Conservation (phyloP, 92 coral and sea anemone species). For the Blastomussa wellsi region DNA sequence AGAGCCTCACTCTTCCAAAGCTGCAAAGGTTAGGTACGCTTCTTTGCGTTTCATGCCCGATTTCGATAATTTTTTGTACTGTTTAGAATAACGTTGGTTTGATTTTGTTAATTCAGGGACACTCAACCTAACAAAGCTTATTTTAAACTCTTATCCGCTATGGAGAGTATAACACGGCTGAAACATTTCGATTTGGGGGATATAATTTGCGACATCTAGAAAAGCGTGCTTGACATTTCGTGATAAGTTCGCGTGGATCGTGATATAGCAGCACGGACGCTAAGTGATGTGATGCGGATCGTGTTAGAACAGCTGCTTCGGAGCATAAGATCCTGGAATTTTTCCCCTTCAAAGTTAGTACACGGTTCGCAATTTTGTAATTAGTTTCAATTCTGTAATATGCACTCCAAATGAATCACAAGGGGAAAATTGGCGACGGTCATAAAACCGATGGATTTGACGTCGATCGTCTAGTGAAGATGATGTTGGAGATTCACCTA, state of each 20-base stretch:
- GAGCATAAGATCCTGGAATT: not conserved
- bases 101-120: slow-evolving; percentile 25
- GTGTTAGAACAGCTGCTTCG: slow-evolving; percentile 19
- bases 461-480: not conserved
- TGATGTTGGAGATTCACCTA: not conserved
- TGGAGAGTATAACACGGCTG: too few species aligned
- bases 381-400: not conserved
- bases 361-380: not conserved
- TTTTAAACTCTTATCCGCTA: not conserved
- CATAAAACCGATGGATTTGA: not conserved
- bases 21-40: slow-evolving; percentile 73
- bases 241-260: not conserved
- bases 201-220: not conserved
- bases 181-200: not conserved
- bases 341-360: not conserved
- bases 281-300: not conserved
- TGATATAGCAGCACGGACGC: not conserved
- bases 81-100: slow-evolving; percentile 12
- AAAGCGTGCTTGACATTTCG: not conserved
- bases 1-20: slow-evolving; percentile 90
- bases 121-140: not conserved
- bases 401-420: not conserved
- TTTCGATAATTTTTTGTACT: not conserved
- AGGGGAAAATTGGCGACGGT: not conserved
- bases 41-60: not conserved